phyloP scores from a whole-genome alignment of 2,797 vertebrate species.

The Syndactyla subalaris region DNA sequence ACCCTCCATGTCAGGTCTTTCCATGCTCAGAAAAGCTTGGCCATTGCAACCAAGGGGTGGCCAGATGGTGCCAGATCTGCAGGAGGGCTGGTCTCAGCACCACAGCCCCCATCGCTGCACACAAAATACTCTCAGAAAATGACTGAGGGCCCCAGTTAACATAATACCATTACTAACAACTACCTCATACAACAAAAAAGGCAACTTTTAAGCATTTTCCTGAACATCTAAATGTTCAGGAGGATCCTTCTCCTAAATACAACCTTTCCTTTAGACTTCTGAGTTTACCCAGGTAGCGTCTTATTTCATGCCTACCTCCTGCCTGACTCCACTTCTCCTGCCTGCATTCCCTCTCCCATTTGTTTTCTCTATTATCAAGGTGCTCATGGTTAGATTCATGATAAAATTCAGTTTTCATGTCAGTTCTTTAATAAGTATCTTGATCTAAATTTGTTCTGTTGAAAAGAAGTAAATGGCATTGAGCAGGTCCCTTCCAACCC shows the following conservation, averaged over 20 bases:
- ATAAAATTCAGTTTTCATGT: neutral
- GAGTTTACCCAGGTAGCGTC: neutral
- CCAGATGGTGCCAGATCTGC: neutral
- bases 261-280: neutral
- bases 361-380: neutral
- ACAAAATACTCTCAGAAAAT: neutral
- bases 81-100: neutral
- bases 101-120: neutral
- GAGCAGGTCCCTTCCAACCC: neutral
- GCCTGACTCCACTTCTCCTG: neutral
- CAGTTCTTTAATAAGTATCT: neutral
- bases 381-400: neutral
- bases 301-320: neutral
- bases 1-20: accelerated
- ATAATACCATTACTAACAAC: too few species aligned
- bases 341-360: neutral
- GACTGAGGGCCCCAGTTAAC: neutral
- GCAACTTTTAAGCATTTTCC: neutral
- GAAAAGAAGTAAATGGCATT: neutral
- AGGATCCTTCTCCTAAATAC: neutral
- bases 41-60: neutral
- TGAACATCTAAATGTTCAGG: neutral
- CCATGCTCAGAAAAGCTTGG: neutral
- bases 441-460: neutral
- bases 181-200: neutral